A percentile compares a stretch with the other conserved stretches of the same genome.
phyloP scores from a whole-genome alignment of 1,140 invertebrate genomes.

The Platyscapa corneri region DNA sequence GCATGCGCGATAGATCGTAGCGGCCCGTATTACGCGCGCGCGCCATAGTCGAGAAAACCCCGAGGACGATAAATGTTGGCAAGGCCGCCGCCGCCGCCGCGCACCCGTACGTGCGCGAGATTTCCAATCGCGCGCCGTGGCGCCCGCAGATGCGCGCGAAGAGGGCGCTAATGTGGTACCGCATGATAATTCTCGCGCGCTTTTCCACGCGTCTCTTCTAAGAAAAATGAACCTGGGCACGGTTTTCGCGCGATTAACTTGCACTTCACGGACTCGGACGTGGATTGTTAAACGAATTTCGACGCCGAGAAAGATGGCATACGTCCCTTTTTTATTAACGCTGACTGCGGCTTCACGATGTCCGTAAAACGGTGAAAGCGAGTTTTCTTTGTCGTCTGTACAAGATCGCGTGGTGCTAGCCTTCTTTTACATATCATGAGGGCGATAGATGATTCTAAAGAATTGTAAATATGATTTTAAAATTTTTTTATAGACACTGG shows the following conservation, averaged over 20 bases:
- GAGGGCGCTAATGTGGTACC: neutral
- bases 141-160: constrained; percentile 10
- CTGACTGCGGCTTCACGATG: neutral
- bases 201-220: constrained; percentile 7
- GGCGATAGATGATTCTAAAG: neutral
- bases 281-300: constrained; percentile 15
- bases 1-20: neutral
- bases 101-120: constrained; percentile 29
- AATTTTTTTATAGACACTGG: too few relatives aligned
- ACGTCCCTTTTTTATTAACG: neutral
- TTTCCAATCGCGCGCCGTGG: constrained; percentile 14
- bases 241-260: constrained; percentile 4
- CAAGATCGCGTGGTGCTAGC: neutral
- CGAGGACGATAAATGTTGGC: constrained; percentile 29
- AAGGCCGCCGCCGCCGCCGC: neutral
- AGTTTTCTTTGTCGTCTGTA: constrained; percentile 4
- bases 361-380: neutral
- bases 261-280: neutral
- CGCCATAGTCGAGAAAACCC: constrained; percentile 2
- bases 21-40: constrained; percentile 1
- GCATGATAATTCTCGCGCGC: constrained; percentile 23
- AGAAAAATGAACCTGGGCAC: neutral
- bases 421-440: neutral
- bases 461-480: neutral
- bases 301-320: neutral